Evolutionary conservation across 92 coral and sea anemone species (phyloP), one percentile per base, ranked within the genome.

Genomic region (Actinostola sp.): DNA sequence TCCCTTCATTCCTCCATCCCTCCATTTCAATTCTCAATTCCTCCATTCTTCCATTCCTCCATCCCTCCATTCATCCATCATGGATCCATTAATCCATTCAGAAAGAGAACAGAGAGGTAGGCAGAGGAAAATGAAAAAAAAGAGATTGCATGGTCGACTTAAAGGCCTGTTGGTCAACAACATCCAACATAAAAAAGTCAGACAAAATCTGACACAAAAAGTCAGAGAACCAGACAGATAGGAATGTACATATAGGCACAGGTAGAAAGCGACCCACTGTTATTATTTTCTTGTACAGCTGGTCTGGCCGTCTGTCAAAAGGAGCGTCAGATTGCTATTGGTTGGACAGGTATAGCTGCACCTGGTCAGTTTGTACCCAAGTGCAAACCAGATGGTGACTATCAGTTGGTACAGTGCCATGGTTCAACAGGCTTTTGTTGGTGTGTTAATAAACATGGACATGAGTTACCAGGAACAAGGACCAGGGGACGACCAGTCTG

Each of bases 401-500:
- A 93, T 67, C 51, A 82, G 17, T 53, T 38, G 49, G 86, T 82
- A 48, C 98, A 93, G 70, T 91, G 98, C 23, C 58, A 85, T 64
- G 53, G 68, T 2, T 79, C 81, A 8, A 67, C 76, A 19, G 81
- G 90, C 51, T 45, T 78, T 42, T 93, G 97, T 43, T 93, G 98
- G 97, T 93, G 98, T 64, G 87, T 92, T 25, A 87, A 91, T 54
- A 60, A 73, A 38, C 80, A 88, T 69, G 99, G 99, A 35, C 84
- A 82, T 21, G 93, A 92, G 72, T 34, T 82, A 34, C 79, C 80
- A 44, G 83, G 78, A 15, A 92, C 99, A 55, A 69, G 86, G 33
- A 81, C 86, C 44, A 54, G 73, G 24, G 97, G 97, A 19, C 41
- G 81, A 53, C 98, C 92, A 69, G 69, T 73, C 25, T 90, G 97